Conservation (phyloP, 2,113 vertebrate genomes). For the Scolopax mira region DNA sequence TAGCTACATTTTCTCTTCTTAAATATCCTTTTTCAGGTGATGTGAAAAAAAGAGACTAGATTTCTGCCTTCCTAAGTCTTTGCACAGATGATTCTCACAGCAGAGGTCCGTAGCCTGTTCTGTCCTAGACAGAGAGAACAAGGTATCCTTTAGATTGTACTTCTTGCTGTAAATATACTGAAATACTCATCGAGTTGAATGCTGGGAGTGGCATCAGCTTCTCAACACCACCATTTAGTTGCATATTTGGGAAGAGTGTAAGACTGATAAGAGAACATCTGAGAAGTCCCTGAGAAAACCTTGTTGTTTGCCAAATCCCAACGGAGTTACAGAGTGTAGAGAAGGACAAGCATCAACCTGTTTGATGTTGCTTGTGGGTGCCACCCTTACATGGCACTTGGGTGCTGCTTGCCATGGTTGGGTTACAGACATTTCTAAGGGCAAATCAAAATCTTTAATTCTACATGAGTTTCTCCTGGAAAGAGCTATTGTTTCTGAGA, state of each 20-base stretch:
- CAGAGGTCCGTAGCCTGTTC: neutral
- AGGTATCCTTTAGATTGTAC: neutral
- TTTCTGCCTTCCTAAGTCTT: neutral
- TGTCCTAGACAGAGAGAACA: neutral
- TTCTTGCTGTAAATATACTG: neutral
- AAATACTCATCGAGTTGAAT: neutral
- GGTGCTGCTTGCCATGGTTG: neutral
- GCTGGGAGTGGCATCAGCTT: neutral
- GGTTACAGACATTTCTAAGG: neutral
- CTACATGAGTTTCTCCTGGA: neutral
- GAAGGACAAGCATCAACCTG: neutral
- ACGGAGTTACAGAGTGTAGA: neutral
- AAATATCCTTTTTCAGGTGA: neutral
- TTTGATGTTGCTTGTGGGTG: neutral
- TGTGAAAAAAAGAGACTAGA: neutral
- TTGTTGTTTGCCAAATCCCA: neutral
- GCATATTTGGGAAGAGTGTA: neutral
- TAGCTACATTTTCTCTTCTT: neutral
- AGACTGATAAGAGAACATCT: neutral
- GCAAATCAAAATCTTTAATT: neutral
- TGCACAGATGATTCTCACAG: neutral
- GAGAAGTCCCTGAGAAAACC: neutral
- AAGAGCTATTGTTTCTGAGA: neutral
- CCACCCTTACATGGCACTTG: fast-evolving
- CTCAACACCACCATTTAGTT: neutral